Evolutionary conservation across 2,888 invertebrate species (phyloP), one percentile per base, ranked within the genome.

Genomic region (Imbricaverruca yamaguchii): DNA sequence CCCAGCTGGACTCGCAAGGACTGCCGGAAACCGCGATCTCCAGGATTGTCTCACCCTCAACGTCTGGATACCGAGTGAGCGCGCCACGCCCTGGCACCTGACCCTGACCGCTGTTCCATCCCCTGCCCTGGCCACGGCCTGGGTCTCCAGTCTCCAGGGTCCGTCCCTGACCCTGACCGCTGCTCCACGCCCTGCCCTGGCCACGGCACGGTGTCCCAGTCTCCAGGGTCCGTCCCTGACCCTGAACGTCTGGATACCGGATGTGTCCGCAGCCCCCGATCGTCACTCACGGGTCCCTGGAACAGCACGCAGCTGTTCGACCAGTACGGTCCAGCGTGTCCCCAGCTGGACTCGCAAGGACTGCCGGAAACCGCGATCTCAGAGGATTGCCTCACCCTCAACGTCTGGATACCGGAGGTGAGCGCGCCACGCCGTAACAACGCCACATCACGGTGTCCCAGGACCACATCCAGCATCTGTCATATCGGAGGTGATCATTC

Each of bases 41-140:
- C 89, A 95, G 89, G 94, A 97, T 87, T 97, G 97, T 85, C 90
- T 97, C n/a, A 94, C 92, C 86, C 88, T 97, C 80, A 96, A 96
- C 86, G 92, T 97, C 83, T 97, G 96, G 95, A 91, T 93, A 6
- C 93, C 96, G 79, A n/a, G n/a, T n/a, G 87, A 84, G 85, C 18
- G 6, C n/a, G n/a, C n/a, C n/a, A n/a, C n/a, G n/a, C n/a, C n/a
- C n/a, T n/a, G n/a, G n/a, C n/a, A n/a, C n/a, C n/a, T n/a, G n/a
- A n/a, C n/a, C n/a, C n/a, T n/a, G n/a, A n/a, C n/a, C n/a, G n/a
- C n/a, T n/a, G n/a, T n/a, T n/a, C n/a, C n/a, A n/a, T n/a, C n/a
- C n/a, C n/a, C n/a, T n/a, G n/a, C n/a, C n/a, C n/a, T n/a, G n/a
- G n/a, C n/a, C n/a, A n/a, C n/a, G n/a, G n/a, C n/a, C n/a, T n/a